A percentile compares a stretch with the other conserved stretches of the same genome.
These are phyloP conservation scores for Conchocele bisecta DNA, from an alignment of 2,888 invertebrate genomes.

Conservation along the genomic window DNA sequence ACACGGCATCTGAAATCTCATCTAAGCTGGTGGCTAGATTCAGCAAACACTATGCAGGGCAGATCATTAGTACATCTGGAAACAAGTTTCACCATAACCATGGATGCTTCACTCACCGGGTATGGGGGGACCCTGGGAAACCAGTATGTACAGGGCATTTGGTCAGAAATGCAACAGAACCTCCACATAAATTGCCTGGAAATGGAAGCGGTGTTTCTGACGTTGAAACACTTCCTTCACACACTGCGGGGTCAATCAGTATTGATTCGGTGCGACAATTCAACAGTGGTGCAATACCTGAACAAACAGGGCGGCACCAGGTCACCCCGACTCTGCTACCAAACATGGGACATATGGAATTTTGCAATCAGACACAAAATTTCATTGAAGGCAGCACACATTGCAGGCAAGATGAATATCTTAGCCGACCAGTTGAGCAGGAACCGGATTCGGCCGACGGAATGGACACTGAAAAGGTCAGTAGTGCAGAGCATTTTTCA, in stretches of 20 bases:
- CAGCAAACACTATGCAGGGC: conserved; percentile 23
- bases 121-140: conserved; percentile 35
- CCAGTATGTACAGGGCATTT: conserved; percentile 25
- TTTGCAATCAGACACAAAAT: conserved; percentile 30
- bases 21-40: conserved; percentile 31
- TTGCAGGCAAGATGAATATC: conserved; percentile 26
- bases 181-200: conserved; percentile 48
- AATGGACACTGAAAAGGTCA: conserved; percentile 30
- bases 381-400: conserved; percentile 31
- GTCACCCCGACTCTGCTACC: conserved; percentile 31
- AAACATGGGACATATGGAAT: conserved; percentile 35
- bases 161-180: conserved; percentile 15
- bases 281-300: conserved; percentile 41
- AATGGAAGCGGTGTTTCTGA: conserved; percentile 43
- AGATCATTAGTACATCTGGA: conserved; percentile 14
- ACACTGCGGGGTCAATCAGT: conserved; percentile 20
- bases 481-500: conserved; percentile 15
- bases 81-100: conserved; percentile 17
- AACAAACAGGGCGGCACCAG: conserved; percentile 51
- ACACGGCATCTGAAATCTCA: conserved; percentile 22
- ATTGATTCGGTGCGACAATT: conserved; percentile 43
- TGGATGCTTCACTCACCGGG: conserved; percentile 34
- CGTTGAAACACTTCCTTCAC: conserved; percentile 19
- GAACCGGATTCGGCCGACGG: conserved; percentile 12
- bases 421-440: conserved; percentile 32